Evolutionary conservation across 1,140 invertebrate species (phyloP).

Genomic region (Drosophila pallidifrons): DNA sequence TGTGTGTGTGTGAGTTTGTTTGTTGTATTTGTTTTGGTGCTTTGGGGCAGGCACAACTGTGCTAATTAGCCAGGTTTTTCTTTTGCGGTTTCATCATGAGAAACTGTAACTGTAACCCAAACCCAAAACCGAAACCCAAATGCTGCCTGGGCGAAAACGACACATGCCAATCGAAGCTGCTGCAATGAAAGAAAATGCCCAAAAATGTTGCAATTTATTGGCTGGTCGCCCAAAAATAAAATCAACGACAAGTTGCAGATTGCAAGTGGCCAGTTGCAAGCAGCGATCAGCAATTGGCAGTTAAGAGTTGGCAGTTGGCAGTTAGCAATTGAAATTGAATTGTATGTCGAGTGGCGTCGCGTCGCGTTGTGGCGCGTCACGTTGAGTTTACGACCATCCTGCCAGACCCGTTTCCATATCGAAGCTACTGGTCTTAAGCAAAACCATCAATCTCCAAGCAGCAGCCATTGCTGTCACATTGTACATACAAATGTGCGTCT

Average conservation of each 20-base stretch:
- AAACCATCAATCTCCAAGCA: conserved; percentile 75
- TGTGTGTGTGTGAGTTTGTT: neutral
- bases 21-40: conserved; percentile 7
- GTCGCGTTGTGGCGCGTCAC: conserved; percentile 13
- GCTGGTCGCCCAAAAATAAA: conserved; percentile 37
- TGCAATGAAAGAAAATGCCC: conserved; percentile 56
- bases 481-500: conserved; percentile 72
- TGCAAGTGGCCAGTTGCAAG: conserved; percentile 16
- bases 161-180: conserved; percentile 61
- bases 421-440: conserved; percentile 78
- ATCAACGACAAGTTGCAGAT: conserved; percentile 31
- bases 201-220: conserved; percentile 60
- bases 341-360: conserved; percentile 44
- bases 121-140: conserved; percentile 22
- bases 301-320: conserved; percentile 36
- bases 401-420: conserved; percentile 71
- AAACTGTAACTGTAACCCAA: conserved; percentile 1
- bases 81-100: conserved; percentile 32
- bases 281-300: conserved; percentile 65
- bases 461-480: conserved; percentile 70
- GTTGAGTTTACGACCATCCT: conserved; percentile 54
- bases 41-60: conserved; percentile 31
- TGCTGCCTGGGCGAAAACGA: conserved; percentile 40
- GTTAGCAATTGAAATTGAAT: conserved; percentile 65
- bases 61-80: conserved; percentile 57